Conservation (phyloP, 2,113 vertebrate genomes). For the Neoarius graeffei region DNA sequence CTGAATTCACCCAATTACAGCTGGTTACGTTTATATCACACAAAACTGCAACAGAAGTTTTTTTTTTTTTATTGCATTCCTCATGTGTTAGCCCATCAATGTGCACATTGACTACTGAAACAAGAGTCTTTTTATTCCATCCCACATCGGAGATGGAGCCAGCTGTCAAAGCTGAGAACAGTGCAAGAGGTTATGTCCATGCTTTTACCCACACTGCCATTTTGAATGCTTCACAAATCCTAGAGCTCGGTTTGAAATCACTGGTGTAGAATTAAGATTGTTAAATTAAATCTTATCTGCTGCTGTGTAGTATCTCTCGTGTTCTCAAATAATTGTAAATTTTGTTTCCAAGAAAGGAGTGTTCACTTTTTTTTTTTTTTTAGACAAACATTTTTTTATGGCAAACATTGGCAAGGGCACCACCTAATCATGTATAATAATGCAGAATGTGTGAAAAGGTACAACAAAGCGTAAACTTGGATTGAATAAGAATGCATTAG, state of each 20-base stretch:
- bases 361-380: background rate
- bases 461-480: background rate
- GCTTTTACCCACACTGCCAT: background rate
- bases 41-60: background rate
- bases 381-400: background rate
- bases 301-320: background rate
- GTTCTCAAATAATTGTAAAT: background rate
- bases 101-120: slow-evolving; percentile 29
- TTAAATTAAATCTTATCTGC: background rate
- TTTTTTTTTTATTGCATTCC: background rate
- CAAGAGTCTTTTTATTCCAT: slow-evolving; percentile 34
- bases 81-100: slow-evolving; percentile 5
- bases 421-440: background rate
- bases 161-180: background rate
- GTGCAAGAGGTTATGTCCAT: background rate
- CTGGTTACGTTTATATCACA: background rate
- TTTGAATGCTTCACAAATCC: background rate
- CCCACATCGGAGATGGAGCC: background rate
- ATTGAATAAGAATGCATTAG: background rate
- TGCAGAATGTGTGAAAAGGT: background rate
- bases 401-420: background rate
- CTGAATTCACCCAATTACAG: background rate
- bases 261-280: background rate
- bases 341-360: background rate
- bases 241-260: background rate